These are phyloP conservation scores for Xiphophorus birchmanni DNA, from an alignment of 2,797 vertebrate genomes.

Conservation along the genomic window DNA sequence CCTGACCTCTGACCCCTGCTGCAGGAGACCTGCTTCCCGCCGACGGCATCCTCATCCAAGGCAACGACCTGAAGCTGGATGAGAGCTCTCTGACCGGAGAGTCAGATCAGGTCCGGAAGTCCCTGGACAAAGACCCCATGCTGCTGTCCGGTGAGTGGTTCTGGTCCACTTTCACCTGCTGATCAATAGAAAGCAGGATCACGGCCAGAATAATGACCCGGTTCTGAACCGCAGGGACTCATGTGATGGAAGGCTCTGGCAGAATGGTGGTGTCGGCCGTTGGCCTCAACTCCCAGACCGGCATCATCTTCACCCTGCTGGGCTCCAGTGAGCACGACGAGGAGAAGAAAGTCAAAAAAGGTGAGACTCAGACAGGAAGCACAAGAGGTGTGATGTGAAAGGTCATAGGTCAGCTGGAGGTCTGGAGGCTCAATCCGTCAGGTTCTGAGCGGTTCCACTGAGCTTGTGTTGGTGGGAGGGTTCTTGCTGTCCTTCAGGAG, in stretches of 20 bases:
- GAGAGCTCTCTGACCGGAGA: conserved; percentile 98
- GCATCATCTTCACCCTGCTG: conserved; percentile 96
- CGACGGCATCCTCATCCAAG: conserved; percentile 95
- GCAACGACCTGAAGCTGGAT: conserved; percentile 96
- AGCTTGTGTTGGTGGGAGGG: conserved; percentile 37
- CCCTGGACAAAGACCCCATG: conserved; percentile 93
- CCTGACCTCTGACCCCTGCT: conserved; percentile 26
- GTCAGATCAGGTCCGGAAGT: conserved; percentile 95
- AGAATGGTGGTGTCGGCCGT: conserved; percentile 94
- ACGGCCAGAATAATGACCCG: no score
- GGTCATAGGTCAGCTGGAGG: conserved; percentile 23
- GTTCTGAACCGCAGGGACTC: conserved; percentile 84
- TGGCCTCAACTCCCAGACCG: conserved; percentile 97
- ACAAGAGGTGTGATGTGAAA: conserved; percentile 18
- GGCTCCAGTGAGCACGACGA: conserved; percentile 88
- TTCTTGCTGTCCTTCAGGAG: conserved; percentile 3
- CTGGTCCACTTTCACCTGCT: no score
- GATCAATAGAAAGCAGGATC: not conserved
- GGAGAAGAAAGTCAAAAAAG: conserved; percentile 95
- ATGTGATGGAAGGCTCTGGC: conserved; percentile 98
- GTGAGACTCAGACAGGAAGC: conserved; percentile 78
- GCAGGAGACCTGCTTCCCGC: conserved; percentile 94
- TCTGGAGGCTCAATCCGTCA: conserved; percentile 27
- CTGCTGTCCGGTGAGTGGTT: conserved; percentile 89
- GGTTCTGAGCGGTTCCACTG: not conserved